Evolutionary conservation across 2,797 vertebrate species (phyloP), one percentile per base, ranked within the genome.

Genomic region (Anguilla anguilla): DNA sequence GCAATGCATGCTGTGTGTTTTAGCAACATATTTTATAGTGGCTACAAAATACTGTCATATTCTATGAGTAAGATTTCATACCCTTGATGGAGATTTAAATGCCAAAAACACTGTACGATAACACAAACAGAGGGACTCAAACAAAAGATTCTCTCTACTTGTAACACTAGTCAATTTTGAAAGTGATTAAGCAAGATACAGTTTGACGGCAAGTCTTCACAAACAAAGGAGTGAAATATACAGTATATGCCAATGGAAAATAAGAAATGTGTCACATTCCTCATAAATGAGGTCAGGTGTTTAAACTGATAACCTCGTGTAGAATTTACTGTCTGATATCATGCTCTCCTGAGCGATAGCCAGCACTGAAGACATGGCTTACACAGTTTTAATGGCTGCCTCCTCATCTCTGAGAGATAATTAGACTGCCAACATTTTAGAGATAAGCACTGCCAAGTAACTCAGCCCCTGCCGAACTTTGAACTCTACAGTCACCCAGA

Each of bases 111-210:
- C 92, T 93, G 93, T 94, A 93, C 93, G 94, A 94, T 91, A 92
- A 91, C 91, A 91, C 92, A 94, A 86, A 94, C 91, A 91, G 77
- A 88, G 92, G 91, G 89, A 89, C 84, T 88, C 69, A 89, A 90
- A 90, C 87, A 43, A 43, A 43, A 43, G 39, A 43, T 85, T 90
- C 92, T 25, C 92, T 90, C 89, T 81, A 93, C 91, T 86, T 96
- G 96, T 96, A 96, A 96, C 96, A 96, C 95, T 95, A 88, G 91
- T 91, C 89, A 91, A 95, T 93, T 93, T 91, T 91, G 91, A 86
- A 92, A 90, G 92, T 90, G 91, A 93, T 93, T 57, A 74, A 61
- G 59, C 88, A 89, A 88, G 89, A 91, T 90, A 87, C 91, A 93
- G 90, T 86, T 90, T 25, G 51, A 82, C 85, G 35, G 46, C 25